Base-by-base conservation (phyloP, 2,113 vertebrate genomes). In the Dermatemys mawii region DNA sequence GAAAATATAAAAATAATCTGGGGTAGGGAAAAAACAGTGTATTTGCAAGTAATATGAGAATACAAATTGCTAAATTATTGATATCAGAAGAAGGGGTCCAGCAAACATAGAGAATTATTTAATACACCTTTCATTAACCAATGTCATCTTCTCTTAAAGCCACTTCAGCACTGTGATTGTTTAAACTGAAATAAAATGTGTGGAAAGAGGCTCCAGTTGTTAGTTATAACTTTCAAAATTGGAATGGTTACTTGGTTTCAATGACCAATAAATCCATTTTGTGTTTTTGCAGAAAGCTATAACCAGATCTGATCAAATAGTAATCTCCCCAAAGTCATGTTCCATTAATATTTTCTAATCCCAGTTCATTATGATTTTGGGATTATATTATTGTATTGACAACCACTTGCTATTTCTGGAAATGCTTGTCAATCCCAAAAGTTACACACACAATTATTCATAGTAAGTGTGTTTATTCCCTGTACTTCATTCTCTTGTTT, bases 21-120 rank as follows among this genome's bases (percentile, higher is more conserved):
- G 19, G 17, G 2, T 81, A 63, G 12, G 12, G 11, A 29, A 57
- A 57, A 57, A 57, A 9, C 54, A 86, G 89, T 89, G 29, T 1
- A 27, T 51, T 48, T 46, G 24, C 79, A 90, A 86, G 87, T 0
- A 0, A 78, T 86, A 41, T 63, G 85, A 81, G 32, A 35, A 70
- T 38, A 2, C n/a, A 38, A 70, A 38, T 38, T 70, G 63, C 19
- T 70, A 70, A 38, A 70, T 38, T 70, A 21, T 70, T 70, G 16
- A 70, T 70, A 1, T 22, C 63, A 38, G 10, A 29, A 8, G 86
- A 84, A 32, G 44, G 22, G 5, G 6, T 82, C 0, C 0, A 86
- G 2, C 63, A 32, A 88, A 88, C 3, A 86, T 19, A 94, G 10
- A 41, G 79, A 21, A 83, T 1, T 81, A 48, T 82, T 88, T 80